Base-by-base conservation (phyloP, 2,888 invertebrate genomes). In the Scaptomyza cyrtandrae region DNA sequence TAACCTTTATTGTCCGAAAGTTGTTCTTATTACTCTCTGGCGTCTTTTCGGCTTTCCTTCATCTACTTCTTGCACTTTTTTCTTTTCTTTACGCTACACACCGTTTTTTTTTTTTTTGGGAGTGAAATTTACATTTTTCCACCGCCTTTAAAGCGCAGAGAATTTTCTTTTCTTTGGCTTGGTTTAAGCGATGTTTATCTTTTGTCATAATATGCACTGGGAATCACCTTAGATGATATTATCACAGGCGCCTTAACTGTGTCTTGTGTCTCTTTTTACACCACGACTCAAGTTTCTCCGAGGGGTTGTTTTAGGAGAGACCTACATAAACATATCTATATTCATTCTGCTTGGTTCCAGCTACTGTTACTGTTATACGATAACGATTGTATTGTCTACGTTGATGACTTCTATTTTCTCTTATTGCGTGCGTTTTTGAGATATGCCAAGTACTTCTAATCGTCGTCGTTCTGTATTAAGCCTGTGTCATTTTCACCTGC, bases 171-270 rank as follows among this genome's bases (percentile, higher is more conserved):
- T 62, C 48, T 45, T 56, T 53, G 55, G 31, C 55, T 58, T 61
- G 70, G 81, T 83, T 83, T 71, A 76, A 72, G 75, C 78, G 88
- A 89, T 89, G 78, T 74, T 89, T 88, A 88, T 89, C 89, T 86
- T 57, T 82, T 81, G 84, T 88, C 89, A 89, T 89, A 89, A 89
- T 89, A 84, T 88, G 88, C 89, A 77, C 86, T 84, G 86, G 88
- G 89, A 88, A 86, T 89, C 88, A 80, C 82, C 80, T 78, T 84
- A 77, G 68, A 69, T 67, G 84, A 86, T 86, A 82, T 84, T 86
- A 86, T 88, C 87, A 50, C 58, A 76, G 68, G 66, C 69, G 76
- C 80, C 73, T 70, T 61, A 52, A 27, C 61, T 14, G 64, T 68
- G 52, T 24, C 44, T 44, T 55, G 75, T 59, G 57, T 57, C 63